Conservation (phyloP, 2,888 invertebrate species). For the Aleiodes testaceus region DNA sequence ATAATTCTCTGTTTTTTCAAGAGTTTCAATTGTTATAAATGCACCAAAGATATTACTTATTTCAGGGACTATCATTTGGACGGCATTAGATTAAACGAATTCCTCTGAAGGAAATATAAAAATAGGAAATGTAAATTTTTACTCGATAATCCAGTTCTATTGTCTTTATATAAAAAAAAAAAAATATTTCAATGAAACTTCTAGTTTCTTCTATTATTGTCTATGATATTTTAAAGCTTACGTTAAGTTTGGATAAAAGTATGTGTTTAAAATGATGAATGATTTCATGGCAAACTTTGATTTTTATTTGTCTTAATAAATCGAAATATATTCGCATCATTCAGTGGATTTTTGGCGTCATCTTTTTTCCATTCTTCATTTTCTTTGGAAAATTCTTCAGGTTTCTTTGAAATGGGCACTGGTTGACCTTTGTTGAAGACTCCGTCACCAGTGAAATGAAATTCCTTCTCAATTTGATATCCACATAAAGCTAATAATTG, state of each 20-base stretch:
- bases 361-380: not conserved
- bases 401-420: not conserved
- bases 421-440: slow-evolving; percentile 75
- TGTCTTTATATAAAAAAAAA: no score
- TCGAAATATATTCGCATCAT: slow-evolving; percentile 29
- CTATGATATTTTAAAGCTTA: slow-evolving; percentile 25
- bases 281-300: slow-evolving; percentile 1
- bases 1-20: not conserved
- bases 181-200: not conserved
- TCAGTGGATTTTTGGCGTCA: not conserved
- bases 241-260: slow-evolving; percentile 32
- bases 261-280: slow-evolving; percentile 7
- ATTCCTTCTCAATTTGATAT: slow-evolving; percentile 82
- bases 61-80: no score
- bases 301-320: slow-evolving; percentile 37
- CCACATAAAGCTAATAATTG: slow-evolving; percentile 79
- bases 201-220: not conserved
- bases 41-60: no score
- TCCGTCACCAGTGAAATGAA: slow-evolving; percentile 85
- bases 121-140: no score
- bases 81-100: not conserved
- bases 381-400: not conserved
- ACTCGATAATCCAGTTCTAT: no score
- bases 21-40: no score
- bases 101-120: no score